Evolutionary conservation across 2,797 vertebrate species (phyloP), one percentile per base, ranked within the genome.

Genomic region (Neomorphus geoffroyi): DNA sequence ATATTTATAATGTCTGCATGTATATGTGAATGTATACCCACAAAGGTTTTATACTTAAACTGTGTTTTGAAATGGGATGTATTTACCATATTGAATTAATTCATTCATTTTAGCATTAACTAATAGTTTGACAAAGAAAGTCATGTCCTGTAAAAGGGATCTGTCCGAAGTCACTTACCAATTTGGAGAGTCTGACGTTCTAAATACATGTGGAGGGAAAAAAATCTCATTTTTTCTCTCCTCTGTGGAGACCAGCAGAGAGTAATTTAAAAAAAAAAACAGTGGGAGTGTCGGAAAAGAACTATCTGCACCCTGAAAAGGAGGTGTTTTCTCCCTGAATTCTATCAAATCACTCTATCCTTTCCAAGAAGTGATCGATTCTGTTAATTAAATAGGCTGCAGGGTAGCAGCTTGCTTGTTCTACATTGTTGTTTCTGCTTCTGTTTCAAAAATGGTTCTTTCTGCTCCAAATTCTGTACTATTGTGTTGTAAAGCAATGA

Each of bases 181-280:
- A 41, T 35, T 56, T 56, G 45, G 33, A 45, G 21, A 69, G 5
- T 70, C 46, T 67, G 33, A 62, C 8, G 8, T 83, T 83, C 33
- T 66, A 73, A 70, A 77, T 45, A 53, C 6, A n/a, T 41, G 39
- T 41, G n/a, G n/a, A n/a, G 39, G 39, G 39, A 41, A 2, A 33
- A 46, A 73, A 57, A 51, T 30, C 11, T 39, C 6, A 26, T 85
- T 74, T 80, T 80, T 62, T 45, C n/a, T 69, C 60, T 80, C 48
- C 41, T 85, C 75, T 90, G 48, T 30, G 43, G 73, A 48, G 53
- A 86, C 86, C 32, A 8, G 30, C 21, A 88, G 35, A 88, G 14
- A 91, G 35, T 69, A 87, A 92, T 93, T 94, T 87, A 1, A 92
- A 90, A 93, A n/a, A n/a, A n/a, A n/a, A 96, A 94, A 10, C 91